Conservation (phyloP, 2,888 invertebrate genomes). For the Drosophila acutilabella region DNA sequence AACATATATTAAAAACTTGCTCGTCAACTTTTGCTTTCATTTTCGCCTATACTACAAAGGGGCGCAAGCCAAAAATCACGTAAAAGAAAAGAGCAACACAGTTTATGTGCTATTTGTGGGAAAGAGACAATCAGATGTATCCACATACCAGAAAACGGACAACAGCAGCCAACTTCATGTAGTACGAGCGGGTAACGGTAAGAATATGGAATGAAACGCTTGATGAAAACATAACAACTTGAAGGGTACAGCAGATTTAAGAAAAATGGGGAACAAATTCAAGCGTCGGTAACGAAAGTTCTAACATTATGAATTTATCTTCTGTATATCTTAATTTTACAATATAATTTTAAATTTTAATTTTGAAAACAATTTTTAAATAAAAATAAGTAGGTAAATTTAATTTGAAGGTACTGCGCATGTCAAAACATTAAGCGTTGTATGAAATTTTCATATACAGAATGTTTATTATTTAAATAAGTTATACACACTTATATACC, state of each 20-base stretch:
- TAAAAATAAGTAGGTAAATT: constrained; percentile 5
- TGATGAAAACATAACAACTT: constrained; percentile 72
- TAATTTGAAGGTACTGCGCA: constrained; percentile 58
- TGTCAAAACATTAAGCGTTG: constrained; percentile 57
- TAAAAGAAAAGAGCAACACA: constrained; percentile 63
- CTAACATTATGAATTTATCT: constrained; percentile 28
- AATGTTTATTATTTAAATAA: not conserved
- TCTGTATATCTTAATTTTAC: not conserved
- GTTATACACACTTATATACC: not conserved
- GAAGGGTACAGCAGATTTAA: constrained; percentile 50
- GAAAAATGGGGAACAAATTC: constrained; percentile 33
- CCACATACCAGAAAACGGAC: constrained; percentile 29
- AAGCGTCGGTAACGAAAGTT: constrained; percentile 33
- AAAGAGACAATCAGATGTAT: constrained; percentile 54
- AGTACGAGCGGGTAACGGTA: constrained; percentile 48
- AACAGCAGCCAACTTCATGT: constrained; percentile 69
- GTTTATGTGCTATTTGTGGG: constrained; percentile 10
- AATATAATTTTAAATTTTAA: not conserved
- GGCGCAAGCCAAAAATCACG: constrained; percentile 73
- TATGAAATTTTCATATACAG: constrained; percentile 10
- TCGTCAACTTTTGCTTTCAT: constrained; percentile 83
- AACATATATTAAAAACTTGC: constrained; percentile 70
- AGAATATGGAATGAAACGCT: constrained; percentile 67
- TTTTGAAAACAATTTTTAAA: constrained; percentile 1
- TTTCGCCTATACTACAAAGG: constrained; percentile 60